These are phyloP conservation scores for Physella acuta DNA, from an alignment of 1,140 invertebrate genomes.

Conservation along the genomic window DNA sequence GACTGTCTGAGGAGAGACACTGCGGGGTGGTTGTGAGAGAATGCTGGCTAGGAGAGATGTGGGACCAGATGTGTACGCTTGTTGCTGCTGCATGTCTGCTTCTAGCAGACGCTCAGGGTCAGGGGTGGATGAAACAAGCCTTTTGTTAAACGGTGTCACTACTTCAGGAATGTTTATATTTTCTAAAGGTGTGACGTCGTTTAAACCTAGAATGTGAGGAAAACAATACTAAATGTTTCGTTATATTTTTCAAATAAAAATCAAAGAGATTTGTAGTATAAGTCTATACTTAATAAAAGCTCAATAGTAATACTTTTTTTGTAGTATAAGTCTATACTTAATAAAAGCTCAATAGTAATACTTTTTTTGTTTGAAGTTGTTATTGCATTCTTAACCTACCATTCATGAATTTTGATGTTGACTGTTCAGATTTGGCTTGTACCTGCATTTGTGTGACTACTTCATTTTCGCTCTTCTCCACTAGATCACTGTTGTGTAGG, in stretches of 20 bases:
- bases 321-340: no score
- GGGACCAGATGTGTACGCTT: neutral
- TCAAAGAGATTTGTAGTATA: no score
- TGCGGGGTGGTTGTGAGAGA: no score
- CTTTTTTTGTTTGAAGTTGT: neutral
- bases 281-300: no score
- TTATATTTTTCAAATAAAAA: no score
- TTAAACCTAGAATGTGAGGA: neutral
- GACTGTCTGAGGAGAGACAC: conserved; percentile 11
- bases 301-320: neutral
- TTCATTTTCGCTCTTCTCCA: no score
- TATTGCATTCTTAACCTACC: conserved; percentile 16
- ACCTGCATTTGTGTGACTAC: no score
- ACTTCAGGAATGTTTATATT: neutral
- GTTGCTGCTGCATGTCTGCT: neutral
- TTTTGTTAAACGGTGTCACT: conserved; percentile 36
- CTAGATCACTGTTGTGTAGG: no score
- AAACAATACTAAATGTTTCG: no score
- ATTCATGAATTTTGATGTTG: neutral
- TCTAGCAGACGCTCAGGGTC: conserved; percentile 35
- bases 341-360: neutral
- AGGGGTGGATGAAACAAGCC: conserved; percentile 43
- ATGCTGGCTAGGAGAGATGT: no score
- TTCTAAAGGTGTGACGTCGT: neutral
- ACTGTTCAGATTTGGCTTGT: no score